phyloP scores from a whole-genome alignment of 2,113 vertebrate genomes.

The Colistium nudipinnis region DNA sequence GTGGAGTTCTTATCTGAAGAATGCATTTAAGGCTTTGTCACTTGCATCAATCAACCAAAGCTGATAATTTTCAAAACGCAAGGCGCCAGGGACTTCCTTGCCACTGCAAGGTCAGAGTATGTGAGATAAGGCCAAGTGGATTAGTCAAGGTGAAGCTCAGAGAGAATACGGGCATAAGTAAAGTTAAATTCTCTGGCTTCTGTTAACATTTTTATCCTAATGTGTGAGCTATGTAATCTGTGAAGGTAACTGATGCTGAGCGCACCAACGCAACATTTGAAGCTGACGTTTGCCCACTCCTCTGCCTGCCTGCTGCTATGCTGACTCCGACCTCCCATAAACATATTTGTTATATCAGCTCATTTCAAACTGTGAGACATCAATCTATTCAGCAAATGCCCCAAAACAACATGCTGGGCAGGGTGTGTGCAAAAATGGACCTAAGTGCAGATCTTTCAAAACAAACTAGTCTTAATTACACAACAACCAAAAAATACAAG shows the following conservation, averaged over 20 bases:
- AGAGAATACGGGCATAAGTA: conserved; percentile 2
- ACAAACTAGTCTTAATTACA: too few relatives aligned
- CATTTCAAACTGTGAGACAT: not conserved
- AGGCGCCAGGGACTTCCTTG: conserved; percentile 53
- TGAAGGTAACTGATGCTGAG: conserved; percentile 13
- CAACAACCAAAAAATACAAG: too few relatives aligned
- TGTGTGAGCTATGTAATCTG: conserved; percentile 27
- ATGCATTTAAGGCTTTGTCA: conserved; percentile 68
- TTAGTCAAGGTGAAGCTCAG: conserved; percentile 46
- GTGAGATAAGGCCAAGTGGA: conserved; percentile 36
- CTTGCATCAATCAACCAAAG: conserved; percentile 63
- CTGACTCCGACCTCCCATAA: not conserved
- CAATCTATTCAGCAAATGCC: not conserved
- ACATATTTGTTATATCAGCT: not conserved
- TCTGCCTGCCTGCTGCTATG: not conserved
- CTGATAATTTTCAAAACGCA: conserved; percentile 65
- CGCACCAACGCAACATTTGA: not conserved
- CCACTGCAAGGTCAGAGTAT: conserved; percentile 44
- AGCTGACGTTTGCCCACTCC: not conserved
- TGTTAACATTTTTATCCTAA: conserved; percentile 9
- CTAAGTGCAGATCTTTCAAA: too few relatives aligned
- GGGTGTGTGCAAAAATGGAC: too few relatives aligned
- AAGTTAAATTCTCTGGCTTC: conserved; percentile 6
- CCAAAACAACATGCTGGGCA: not conserved
- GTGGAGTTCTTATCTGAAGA: conserved; percentile 68